phyloP scores from a whole-genome alignment of 1,140 invertebrate genomes.

The Aphis craccivora region DNA sequence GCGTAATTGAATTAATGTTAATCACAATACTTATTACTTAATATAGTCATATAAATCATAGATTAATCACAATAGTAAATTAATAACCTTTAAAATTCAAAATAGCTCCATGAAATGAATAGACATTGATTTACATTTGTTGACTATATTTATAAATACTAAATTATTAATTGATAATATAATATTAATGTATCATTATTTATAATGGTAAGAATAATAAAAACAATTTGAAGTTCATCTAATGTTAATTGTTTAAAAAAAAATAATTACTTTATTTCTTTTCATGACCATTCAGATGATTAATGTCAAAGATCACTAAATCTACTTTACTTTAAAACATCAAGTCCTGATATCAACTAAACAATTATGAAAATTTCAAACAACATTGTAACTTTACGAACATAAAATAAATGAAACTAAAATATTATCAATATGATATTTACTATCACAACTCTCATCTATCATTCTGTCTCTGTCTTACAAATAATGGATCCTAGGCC shows the following conservation, averaged over 20 bases:
- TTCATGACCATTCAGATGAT: neutral
- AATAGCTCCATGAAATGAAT: neutral
- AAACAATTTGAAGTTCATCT: neutral
- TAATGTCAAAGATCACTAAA: neutral
- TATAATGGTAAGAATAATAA: neutral
- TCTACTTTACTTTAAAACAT: neutral
- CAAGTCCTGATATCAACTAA: neutral
- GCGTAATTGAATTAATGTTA: neutral
- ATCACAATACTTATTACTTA: neutral
- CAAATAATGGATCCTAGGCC: neutral
- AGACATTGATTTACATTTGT: neutral
- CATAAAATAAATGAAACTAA: neutral
- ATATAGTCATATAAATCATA: neutral
- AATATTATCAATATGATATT: neutral
- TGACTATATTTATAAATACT: slow-evolving; percentile 21
- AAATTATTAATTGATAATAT: neutral
- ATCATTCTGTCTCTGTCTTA: neutral
- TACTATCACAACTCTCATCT: neutral
- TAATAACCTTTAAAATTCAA: neutral
- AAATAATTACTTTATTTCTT: neutral
- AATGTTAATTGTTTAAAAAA: slow-evolving; percentile 11
- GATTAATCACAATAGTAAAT: neutral
- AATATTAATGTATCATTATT: slow-evolving; percentile 33
- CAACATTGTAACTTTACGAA: neutral
- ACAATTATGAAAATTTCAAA: neutral